Percentiles rank a stretch among this genome's conserved stretches.
phyloP scores from a whole-genome alignment of 1,140 invertebrate genomes.

The Sarcophaga peregrina region DNA sequence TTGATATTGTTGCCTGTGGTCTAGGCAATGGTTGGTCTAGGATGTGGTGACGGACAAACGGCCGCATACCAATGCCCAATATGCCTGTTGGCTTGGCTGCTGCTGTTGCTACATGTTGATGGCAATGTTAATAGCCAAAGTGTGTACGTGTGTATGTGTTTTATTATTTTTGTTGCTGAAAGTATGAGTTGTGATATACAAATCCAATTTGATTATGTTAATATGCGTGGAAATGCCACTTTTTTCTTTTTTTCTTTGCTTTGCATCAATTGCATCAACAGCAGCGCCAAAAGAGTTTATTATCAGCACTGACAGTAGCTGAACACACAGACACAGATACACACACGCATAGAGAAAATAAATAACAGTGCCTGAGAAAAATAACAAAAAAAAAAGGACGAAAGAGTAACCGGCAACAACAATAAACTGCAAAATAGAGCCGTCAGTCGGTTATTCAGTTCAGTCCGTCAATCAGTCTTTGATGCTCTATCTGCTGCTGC shows the following conservation, averaged over 20 bases:
- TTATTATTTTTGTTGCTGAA: not conserved
- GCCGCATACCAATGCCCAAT: no score
- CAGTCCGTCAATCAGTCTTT: not conserved
- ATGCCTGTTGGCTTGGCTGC: no score
- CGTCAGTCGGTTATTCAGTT: not conserved
- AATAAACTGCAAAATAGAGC: not conserved
- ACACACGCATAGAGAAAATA: not conserved
- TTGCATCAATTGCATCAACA: slow-evolving; percentile 50
- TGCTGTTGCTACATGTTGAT: no score
- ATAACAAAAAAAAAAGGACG: slow-evolving; percentile 3
- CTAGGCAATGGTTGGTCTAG: not conserved
- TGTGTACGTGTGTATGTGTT: not conserved
- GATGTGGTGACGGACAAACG: not conserved
- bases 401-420: not conserved
- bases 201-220: slow-evolving; percentile 66
- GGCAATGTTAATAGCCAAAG: no score
- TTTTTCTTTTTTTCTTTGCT: slow-evolving; percentile 49
- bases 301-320: slow-evolving; percentile 16
- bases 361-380: not conserved
- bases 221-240: slow-evolving; percentile 63
- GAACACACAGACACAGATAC: not conserved
- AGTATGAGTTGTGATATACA: slow-evolving; percentile 51
- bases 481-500: no score
- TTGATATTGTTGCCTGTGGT: slow-evolving; percentile 16
- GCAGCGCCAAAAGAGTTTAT: not conserved